phyloP scores from a whole-genome alignment of 2,797 vertebrate genomes.

The Lithobates pipiens region DNA sequence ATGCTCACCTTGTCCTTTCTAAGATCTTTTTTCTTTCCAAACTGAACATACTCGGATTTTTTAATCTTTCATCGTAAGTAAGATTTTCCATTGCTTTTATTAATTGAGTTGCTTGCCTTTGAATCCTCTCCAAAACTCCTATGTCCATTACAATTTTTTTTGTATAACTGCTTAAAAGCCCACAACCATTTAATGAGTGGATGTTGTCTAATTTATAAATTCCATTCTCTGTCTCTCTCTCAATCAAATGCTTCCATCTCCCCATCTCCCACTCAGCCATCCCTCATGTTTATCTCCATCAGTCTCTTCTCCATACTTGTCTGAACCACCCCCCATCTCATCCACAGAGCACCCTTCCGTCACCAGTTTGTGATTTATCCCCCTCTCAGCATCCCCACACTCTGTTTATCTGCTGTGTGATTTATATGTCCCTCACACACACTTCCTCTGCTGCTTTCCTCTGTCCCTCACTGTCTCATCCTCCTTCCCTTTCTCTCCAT shows the following conservation, averaged over 20 bases:
- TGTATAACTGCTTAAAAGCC: no score
- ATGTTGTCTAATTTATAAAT: slow-evolving; percentile 3
- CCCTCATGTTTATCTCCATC: slow-evolving; percentile 11
- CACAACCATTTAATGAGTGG: neutral
- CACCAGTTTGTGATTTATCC: slow-evolving; percentile 17
- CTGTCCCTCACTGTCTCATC: slow-evolving; percentile 48
- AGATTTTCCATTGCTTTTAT: no score
- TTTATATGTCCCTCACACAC: slow-evolving; percentile 52
- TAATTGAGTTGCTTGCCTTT: no score
- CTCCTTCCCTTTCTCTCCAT: slow-evolving; percentile 56
- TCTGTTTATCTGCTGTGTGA: slow-evolving; percentile 47
- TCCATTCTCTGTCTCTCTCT: slow-evolving; percentile 2
- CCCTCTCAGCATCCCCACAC: slow-evolving; percentile 28
- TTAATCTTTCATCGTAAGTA: no score
- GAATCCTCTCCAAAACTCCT: no score
- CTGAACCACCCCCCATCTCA: neutral
- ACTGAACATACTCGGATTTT: no score
- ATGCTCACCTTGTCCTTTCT: no score
- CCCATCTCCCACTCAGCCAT: neutral
- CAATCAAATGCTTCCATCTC: neutral
- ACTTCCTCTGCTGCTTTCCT: slow-evolving; percentile 51
- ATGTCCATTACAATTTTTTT: no score
- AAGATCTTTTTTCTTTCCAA: no score
- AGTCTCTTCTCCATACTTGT: slow-evolving; percentile 14
- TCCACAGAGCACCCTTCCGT: slow-evolving; percentile 21